A percentile compares a stretch with the other conserved stretches of the same genome.
Conservation (phyloP, 1,140 invertebrate genomes). For the Globodera rostochiensis region DNA sequence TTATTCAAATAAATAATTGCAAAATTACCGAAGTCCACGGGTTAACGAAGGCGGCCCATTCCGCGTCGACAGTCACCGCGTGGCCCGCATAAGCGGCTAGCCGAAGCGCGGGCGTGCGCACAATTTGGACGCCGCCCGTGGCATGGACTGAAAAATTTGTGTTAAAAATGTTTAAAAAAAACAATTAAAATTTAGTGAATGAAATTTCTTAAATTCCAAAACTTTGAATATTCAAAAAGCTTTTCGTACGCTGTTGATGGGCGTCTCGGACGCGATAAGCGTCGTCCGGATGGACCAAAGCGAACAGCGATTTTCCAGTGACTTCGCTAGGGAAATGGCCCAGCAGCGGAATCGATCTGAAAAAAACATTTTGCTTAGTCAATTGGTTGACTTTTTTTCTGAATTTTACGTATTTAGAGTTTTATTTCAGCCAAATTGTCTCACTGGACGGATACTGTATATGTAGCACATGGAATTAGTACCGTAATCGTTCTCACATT, state of each 20-base stretch:
- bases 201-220: too few species aligned
- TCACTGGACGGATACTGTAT: too few species aligned
- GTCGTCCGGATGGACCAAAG: conserved; percentile 60
- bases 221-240: neutral
- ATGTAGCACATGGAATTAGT: too few species aligned
- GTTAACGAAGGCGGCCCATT: conserved; percentile 90
- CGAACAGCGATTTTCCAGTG: conserved; percentile 60
- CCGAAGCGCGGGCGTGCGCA: conserved; percentile 52
- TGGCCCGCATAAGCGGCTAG: conserved; percentile 58
- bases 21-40: conserved; percentile 74
- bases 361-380: conserved; percentile 25
- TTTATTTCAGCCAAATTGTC: too few species aligned
- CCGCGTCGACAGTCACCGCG: conserved; percentile 71
- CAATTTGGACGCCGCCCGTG: conserved; percentile 47
- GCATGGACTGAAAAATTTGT: conserved; percentile 40
- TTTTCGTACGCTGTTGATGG: conserved; percentile 57
- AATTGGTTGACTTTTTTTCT: too few species aligned
- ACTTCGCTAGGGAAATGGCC: conserved; percentile 63
- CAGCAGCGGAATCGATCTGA: conserved; percentile 60
- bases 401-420: too few species aligned
- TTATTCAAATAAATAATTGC: neutral
- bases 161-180: neutral
- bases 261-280: conserved; percentile 50
- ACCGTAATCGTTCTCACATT: too few species aligned
- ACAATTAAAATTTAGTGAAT: conserved; percentile 19